Percentiles rank a stretch among this genome's conserved stretches.
Evolutionary conservation across 92 coral and sea anemone genomes (phyloP).

Genomic region (Chrysogorgia sp.): DNA sequence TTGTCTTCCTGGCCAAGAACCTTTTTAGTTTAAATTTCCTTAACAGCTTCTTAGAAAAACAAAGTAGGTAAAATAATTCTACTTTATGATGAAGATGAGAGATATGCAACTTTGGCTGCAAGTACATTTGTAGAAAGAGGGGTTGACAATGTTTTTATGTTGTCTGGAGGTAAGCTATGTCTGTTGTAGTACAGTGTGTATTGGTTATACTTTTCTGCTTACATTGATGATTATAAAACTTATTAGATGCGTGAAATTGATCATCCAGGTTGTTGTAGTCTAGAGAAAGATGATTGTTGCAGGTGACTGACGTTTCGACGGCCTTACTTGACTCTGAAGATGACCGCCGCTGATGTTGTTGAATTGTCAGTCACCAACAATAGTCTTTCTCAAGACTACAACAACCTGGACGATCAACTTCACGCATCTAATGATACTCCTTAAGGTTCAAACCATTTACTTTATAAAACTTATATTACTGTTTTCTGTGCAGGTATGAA

Average conservation of each 20-base stretch:
- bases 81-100: slow-evolving; percentile 93
- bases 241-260: neutral
- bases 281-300: no score
- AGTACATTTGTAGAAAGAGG: slow-evolving; percentile 93
- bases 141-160: slow-evolving; percentile 89
- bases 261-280: no score
- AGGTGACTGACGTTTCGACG: no score
- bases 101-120: slow-evolving; percentile 72
- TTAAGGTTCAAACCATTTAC: no score
- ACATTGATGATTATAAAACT: neutral
- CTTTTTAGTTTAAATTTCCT: slow-evolving; percentile 32
- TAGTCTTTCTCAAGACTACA: no score
- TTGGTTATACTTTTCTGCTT: neutral
- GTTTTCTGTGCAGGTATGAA: slow-evolving; percentile 67
- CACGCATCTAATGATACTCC: no score
- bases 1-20: no score
- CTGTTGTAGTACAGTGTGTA: neutral
- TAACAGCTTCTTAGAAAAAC: slow-evolving; percentile 74
- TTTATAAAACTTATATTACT: no score
- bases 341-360: no score
- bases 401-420: no score
- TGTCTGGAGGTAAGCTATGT: slow-evolving; percentile 96
- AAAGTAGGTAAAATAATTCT: slow-evolving; percentile 91
- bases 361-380: no score
- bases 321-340: no score